Base-by-base conservation (phyloP, 2,113 vertebrate genomes). In the Dinomys branickii region DNA sequence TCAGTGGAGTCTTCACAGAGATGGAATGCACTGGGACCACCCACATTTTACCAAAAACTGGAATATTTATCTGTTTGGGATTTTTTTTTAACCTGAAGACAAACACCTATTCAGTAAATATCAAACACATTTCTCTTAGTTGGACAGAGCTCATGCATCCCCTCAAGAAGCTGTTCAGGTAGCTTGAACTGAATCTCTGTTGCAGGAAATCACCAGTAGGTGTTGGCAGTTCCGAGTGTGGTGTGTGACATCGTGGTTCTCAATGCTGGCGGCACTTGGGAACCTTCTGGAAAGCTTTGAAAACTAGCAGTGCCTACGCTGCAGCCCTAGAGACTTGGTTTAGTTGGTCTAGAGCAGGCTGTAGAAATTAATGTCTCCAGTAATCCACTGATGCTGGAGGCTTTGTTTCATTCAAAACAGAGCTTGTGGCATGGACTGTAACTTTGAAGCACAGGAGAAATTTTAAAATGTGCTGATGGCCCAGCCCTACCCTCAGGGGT, bases 1-100 rank as follows among this genome's bases (percentile, higher is more conserved):
- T 28, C 41, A 54, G 54, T 82, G 58, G 56, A 65, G 54, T 61
- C 89, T 56, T 83, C 65, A 61, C 71, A 93, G 67, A 75, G 30
- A 54, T 83, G 86, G 26, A n/a, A 85, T 44, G 41, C 65, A 20
- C 20, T 17, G 1, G 13, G 88, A 96, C 75, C 75, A 88, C 58
- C 61, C 33, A 90, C 20, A 81, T 44, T 86, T 95, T 65, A 84
- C 65, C 71, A 86, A 80, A 82, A 94, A 16, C 6, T 88, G n/a
- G 38, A 85, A 65, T 96, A 81, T 47, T 2, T 83, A 61, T 93
- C 90, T 71, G 20, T 80, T 88, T 59, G 50, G 44, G 20, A 50
- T 1, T 44, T 50, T 28, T 73, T 93, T 73, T 73, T 4, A 13
- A 44, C 16, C 24, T 47, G 7, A 94, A 90, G 47, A 58, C 3